Percentiles rank a stretch among this genome's conserved stretches.
Evolutionary conservation across 2,113 vertebrate species (phyloP).

Genomic region (Turdus rufiventris): DNA sequence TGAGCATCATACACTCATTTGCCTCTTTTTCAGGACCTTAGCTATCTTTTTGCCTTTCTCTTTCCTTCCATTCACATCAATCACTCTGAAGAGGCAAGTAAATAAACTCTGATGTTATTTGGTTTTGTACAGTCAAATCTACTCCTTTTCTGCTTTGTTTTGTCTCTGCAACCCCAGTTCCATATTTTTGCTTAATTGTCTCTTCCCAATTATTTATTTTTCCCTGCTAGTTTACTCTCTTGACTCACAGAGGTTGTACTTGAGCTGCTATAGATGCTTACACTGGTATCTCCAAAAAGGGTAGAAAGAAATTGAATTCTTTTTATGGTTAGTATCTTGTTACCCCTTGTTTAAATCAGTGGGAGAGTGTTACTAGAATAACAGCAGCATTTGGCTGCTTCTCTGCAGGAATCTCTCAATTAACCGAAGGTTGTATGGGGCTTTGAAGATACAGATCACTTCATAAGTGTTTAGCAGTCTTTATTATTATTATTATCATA

Average conservation of each 20-base stretch:
- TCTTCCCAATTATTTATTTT: not conserved
- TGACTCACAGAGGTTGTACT: not conserved
- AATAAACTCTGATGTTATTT: not conserved
- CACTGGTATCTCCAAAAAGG: not conserved
- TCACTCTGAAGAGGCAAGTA: not conserved
- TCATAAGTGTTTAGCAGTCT: slow-evolving; percentile 10
- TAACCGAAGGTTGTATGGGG: not conserved
- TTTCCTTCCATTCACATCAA: not conserved
- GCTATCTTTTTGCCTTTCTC: not conserved
- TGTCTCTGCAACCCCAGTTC: not conserved
- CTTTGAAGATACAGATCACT: slow-evolving; percentile 31
- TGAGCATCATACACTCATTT: not conserved
- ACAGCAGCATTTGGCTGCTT: not conserved
- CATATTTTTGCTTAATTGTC: not conserved
- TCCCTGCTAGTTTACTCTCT: not conserved
- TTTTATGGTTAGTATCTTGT: not conserved
- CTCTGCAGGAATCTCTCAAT: slow-evolving; percentile 17
- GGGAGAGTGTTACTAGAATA: not conserved
- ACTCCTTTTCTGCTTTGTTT: not conserved
- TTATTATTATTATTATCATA: not conserved
- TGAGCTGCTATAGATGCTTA: not conserved
- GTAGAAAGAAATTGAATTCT: not conserved
- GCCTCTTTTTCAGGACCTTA: not conserved
- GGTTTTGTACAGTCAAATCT: not conserved
- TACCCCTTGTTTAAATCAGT: not conserved